phyloP scores from a whole-genome alignment of 2,888 invertebrate genomes.

The Machimus rusticus region DNA sequence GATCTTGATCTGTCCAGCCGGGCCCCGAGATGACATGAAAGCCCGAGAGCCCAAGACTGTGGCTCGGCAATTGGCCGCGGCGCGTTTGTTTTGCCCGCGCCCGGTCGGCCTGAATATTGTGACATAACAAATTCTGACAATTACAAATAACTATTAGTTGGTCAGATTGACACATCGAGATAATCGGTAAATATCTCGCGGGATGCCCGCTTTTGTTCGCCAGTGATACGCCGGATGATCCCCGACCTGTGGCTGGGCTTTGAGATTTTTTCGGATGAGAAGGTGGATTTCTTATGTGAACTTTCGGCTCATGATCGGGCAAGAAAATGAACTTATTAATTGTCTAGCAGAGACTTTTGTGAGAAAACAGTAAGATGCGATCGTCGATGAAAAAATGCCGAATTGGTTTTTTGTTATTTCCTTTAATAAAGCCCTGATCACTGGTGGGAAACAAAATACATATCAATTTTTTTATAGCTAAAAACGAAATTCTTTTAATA shows the following conservation, averaged over 20 bases:
- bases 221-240: background rate
- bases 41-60: background rate
- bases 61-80: constrained; percentile 9
- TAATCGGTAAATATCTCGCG: constrained; percentile 40
- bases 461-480: too few species aligned
- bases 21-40: constrained; percentile 17
- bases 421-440: background rate
- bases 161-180: constrained; percentile 48
- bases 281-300: background rate
- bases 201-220: constrained; percentile 19
- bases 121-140: constrained; percentile 49
- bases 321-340: constrained; percentile 18
- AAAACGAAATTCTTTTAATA: too few species aligned
- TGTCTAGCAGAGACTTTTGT: background rate
- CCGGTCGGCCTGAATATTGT: constrained; percentile 40
- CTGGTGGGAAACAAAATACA: background rate
- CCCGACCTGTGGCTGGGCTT: background rate
- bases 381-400: background rate
- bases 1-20: constrained; percentile 29
- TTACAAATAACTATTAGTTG: constrained; percentile 48
- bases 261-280: background rate
- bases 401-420: background rate
- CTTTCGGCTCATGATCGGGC: background rate
- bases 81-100: background rate
- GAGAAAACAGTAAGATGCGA: background rate